Conservation (phyloP, 37 sponge, comb jelly and placozoan species). For the Beroe ovata region DNA sequence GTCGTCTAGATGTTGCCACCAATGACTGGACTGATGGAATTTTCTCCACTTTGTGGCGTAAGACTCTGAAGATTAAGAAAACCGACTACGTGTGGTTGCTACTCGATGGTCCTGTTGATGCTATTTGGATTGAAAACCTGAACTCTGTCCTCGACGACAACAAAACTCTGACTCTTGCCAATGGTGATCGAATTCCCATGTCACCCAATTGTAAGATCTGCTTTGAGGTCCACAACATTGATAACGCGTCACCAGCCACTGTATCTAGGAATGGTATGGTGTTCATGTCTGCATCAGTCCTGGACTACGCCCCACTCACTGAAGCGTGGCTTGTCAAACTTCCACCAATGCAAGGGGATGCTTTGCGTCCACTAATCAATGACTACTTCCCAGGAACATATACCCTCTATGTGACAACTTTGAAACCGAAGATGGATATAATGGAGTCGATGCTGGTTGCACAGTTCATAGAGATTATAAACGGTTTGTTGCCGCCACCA, state of each 20-base stretch:
- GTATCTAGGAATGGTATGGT: constrained; percentile 99
- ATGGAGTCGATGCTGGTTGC: constrained; percentile 88
- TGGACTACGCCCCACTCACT: constrained; percentile 89
- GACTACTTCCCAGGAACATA: constrained; percentile 78
- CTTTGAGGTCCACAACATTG: constrained; percentile 98
- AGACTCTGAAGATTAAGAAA: constrained; percentile 93
- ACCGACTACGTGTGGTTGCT: constrained; percentile 97
- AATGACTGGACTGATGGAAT: constrained; percentile 99
- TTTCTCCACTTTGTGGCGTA: constrained; percentile 99
- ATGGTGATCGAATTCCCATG: constrained; percentile 99
- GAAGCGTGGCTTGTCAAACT: constrained; percentile 66
- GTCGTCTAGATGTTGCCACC: constrained; percentile 96
- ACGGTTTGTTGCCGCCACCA: constrained; percentile 83
- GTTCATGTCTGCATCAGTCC: constrained; percentile 98
- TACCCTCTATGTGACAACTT: constrained; percentile 70
- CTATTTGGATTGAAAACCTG: constrained; percentile 99
- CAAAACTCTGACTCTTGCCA: constrained; percentile 97
- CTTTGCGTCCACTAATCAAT: constrained; percentile 78
- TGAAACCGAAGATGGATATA: constrained; percentile 88
- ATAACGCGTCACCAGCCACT: constrained; percentile 99
- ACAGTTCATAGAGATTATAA: constrained; percentile 81
- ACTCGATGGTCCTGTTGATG: constrained; percentile 98
- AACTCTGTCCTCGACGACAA: constrained; percentile 98
- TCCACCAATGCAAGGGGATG: constrained; percentile 74
- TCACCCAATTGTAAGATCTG: constrained; percentile 89